A percentile compares a stretch with the other conserved stretches of the same genome.
These are phyloP conservation scores for Limanda limanda DNA, from an alignment of 2,113 vertebrate species.

Conservation along the genomic window DNA sequence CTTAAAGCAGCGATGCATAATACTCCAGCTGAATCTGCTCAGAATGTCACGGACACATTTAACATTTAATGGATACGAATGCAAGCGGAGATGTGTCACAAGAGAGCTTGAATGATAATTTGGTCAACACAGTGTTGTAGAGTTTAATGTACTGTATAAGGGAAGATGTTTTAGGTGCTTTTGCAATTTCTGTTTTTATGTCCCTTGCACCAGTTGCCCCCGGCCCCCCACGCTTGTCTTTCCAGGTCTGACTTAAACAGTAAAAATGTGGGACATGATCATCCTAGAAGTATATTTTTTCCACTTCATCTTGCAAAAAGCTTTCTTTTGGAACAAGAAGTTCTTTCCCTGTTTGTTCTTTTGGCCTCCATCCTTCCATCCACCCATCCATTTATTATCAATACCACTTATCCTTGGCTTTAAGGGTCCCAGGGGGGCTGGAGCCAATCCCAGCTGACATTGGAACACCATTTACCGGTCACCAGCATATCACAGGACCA, in stretches of 20 bases:
- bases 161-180: too few relatives aligned
- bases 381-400: background rate
- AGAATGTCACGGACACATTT: background rate
- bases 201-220: background rate
- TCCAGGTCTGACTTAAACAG: too few relatives aligned
- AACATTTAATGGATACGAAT: constrained; percentile 16
- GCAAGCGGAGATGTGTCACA: constrained; percentile 8
- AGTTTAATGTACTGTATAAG: background rate
- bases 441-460: background rate
- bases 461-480: background rate
- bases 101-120: background rate
- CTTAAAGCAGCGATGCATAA: background rate
- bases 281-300: too few relatives aligned
- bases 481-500: background rate
- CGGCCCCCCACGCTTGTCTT: too few relatives aligned
- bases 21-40: background rate
- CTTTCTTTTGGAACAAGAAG: too few relatives aligned
- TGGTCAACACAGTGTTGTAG: background rate
- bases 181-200: too few relatives aligned
- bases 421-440: background rate
- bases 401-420: background rate
- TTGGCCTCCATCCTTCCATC: background rate
- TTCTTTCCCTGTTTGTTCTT: too few relatives aligned
- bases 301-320: too few relatives aligned
- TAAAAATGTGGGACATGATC: too few relatives aligned